Evolutionary conservation across 64 coral and sea anemone genomes (phyloP).

Genomic region (Pachyseris speciosa): DNA sequence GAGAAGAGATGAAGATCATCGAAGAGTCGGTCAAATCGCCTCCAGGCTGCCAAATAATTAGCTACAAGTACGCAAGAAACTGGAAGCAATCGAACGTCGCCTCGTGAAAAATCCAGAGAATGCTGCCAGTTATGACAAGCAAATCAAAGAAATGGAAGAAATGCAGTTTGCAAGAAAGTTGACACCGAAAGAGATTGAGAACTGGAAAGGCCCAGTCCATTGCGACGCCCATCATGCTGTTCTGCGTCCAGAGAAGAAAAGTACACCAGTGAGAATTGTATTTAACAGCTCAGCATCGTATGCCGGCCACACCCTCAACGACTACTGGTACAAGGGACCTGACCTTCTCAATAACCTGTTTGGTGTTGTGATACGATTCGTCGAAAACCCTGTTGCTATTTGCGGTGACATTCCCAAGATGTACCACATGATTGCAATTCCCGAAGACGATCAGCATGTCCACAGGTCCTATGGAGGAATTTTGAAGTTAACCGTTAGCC

Average conservation of each 20-base stretch:
- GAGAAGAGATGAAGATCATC: slow-evolving; percentile 35
- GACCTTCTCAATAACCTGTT: slow-evolving; percentile 34
- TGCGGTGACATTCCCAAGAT: slow-evolving; percentile 61
- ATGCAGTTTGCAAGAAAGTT: slow-evolving; percentile 30
- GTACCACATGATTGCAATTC: slow-evolving; percentile 58
- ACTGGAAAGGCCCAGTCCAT: neutral
- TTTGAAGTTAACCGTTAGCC: slow-evolving; percentile 24
- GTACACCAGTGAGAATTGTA: slow-evolving; percentile 15
- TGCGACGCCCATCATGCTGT: neutral
- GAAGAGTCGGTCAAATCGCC: slow-evolving; percentile 45
- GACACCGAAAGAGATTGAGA: neutral
- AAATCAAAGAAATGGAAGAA: slow-evolving; percentile 51
- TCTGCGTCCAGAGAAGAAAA: neutral
- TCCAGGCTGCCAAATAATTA: slow-evolving; percentile 28
- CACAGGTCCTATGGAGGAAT: slow-evolving; percentile 61
- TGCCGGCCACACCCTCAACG: slow-evolving; percentile 13
- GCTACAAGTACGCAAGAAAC: slow-evolving; percentile 15
- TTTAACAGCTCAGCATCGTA: slow-evolving; percentile 24
- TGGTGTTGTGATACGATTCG: slow-evolving; percentile 40
- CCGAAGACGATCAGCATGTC: slow-evolving; percentile 34
- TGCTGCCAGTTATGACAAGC: neutral
- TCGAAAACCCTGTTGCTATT: neutral
- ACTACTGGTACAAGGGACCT: slow-evolving; percentile 25
- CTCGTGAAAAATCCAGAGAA: neutral
- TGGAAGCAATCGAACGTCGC: neutral